These are phyloP conservation scores for Orthosia cruda DNA, from an alignment of 2,888 invertebrate genomes.

Conservation along the genomic window DNA sequence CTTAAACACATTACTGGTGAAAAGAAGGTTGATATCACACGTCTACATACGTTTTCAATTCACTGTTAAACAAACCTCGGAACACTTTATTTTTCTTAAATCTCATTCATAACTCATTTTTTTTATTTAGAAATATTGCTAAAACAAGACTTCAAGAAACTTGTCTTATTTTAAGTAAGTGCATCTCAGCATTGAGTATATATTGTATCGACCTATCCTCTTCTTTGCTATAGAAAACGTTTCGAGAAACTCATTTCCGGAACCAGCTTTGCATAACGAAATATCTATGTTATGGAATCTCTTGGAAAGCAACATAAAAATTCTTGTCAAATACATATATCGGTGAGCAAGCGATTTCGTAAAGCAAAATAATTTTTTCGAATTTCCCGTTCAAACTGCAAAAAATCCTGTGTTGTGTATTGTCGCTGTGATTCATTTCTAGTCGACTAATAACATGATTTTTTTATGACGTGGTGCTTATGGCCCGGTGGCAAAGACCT, in stretches of 20 bases:
- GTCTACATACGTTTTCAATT: too few relatives aligned
- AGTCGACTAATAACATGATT: too few relatives aligned
- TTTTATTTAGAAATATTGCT: too few relatives aligned
- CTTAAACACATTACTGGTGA: too few relatives aligned
- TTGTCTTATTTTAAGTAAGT: background rate
- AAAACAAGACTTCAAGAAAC: background rate
- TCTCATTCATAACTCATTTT: too few relatives aligned
- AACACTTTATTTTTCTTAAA: too few relatives aligned
- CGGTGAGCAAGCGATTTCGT: background rate
- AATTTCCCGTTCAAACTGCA: background rate
- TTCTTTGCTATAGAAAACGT: background rate
- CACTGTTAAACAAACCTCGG: too few relatives aligned
- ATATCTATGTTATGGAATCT: constrained; percentile 3
- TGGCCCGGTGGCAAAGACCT: too few relatives aligned
- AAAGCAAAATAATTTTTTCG: background rate
- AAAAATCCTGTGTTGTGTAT: background rate
- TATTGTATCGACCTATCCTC: constrained; percentile 2
- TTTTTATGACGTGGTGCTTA: too few relatives aligned
- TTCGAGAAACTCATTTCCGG: background rate
- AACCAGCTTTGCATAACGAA: constrained; percentile 4
- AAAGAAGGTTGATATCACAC: too few relatives aligned
- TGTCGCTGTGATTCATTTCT: too few relatives aligned
- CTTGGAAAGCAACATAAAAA: background rate
- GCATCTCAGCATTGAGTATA: background rate
- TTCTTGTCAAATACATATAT: background rate